Base-by-base conservation (phyloP, 2,797 vertebrate species). In the Cygnus olor region DNA sequence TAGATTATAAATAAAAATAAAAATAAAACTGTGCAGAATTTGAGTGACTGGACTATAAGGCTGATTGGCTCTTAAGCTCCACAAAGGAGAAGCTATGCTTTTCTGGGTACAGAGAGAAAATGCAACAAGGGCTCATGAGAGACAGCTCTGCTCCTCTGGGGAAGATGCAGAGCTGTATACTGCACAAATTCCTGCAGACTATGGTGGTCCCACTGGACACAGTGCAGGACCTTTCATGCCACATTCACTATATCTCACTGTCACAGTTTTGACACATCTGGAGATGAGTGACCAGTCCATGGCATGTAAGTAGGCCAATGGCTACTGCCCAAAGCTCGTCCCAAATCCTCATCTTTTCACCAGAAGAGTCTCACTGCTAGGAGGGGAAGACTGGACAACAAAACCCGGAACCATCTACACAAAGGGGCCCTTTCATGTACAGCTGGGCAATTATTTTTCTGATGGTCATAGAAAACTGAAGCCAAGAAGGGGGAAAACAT, bases 291-390 rank as follows among this genome's bases (percentile, higher is more conserved):
- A 66, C 40, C 70, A 61, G 19, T 40, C 40, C 3, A 4, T 28
- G 14, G 7, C 1, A 0, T 34, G 15, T 44, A 30, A 68, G 5
- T 27, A 74, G 27, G 24, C n/a, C 58, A 44, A 1, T 25, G 14
- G 40, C 60, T 54, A 61, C 49, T 80, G 32, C 28, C 40, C 47
- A 80, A 79, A 74, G 10, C 25, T 89, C 18, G 2, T 57, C 36
- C 68, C 53, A 93, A 78, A 79, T 34, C 8, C 47, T 74, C 60
- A 11, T 53, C 19, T 79, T 72, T 22, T 80, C 57, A 66, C 9
- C 3, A 51, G 10, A 85, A n/a, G 2, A 65, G 57, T 9, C 8
- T 16, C 80, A 79, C 14, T 38, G 10, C 5, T 61, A 34, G 28
- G 10, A 63, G 15, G 24, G 40, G 63, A 91, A 69, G 60, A 36